phyloP scores from a whole-genome alignment of 1,140 invertebrate species.

The Hirudo medicinalis region DNA sequence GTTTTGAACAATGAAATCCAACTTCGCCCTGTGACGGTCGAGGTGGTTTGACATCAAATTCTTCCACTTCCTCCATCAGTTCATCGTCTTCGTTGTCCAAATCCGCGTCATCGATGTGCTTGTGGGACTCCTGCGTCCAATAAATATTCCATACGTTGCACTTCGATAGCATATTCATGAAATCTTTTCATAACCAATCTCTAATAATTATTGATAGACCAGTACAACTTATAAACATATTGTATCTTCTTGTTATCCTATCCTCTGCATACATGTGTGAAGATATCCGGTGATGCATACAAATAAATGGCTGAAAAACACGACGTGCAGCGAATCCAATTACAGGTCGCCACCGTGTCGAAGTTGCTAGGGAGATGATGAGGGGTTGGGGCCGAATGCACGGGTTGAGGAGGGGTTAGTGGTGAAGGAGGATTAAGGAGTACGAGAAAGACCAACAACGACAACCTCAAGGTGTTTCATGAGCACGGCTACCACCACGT shows the following conservation, averaged over 20 bases:
- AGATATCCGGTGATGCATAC: background rate
- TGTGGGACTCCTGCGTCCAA: slow-evolving; percentile 25
- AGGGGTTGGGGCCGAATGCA: no score
- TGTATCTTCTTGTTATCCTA: background rate
- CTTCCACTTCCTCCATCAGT: slow-evolving; percentile 18
- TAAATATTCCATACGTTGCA: background rate
- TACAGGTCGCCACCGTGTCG: no score
- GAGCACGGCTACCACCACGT: slow-evolving; percentile 97
- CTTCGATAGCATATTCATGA: background rate
- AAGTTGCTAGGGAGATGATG: no score
- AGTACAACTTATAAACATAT: background rate
- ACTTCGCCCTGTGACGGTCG: no score
- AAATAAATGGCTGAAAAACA: no score
- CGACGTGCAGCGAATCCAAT: no score
- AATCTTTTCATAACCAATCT: background rate
- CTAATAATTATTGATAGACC: background rate
- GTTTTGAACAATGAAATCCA: no score
- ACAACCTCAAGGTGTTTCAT: slow-evolving; percentile 94
- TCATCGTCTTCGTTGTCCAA: slow-evolving; percentile 19
- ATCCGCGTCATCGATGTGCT: slow-evolving; percentile 26
- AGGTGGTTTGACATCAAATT: background rate
- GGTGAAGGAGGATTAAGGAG: no score
- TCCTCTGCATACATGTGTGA: background rate
- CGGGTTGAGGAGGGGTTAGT: no score
- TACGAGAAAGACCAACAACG: background rate